phyloP scores from a whole-genome alignment of 2,888 invertebrate species.

The Emmelina monodactyla region DNA sequence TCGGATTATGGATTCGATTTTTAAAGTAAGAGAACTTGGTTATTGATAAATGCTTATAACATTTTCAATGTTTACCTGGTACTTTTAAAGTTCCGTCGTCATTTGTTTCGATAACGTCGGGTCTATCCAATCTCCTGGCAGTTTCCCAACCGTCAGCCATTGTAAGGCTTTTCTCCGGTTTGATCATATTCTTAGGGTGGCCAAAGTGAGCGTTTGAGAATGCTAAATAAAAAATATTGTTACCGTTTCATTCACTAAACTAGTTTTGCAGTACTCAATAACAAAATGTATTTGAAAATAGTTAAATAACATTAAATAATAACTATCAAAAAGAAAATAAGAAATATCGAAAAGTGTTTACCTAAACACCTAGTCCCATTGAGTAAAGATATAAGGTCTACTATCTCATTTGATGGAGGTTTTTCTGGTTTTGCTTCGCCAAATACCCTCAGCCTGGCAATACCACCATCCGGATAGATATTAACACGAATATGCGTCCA shows the following conservation, averaged over 20 bases:
- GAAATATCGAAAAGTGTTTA: too few relatives aligned
- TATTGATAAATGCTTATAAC: too few relatives aligned
- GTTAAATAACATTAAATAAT: neutral
- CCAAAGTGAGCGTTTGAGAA: constrained; percentile 72
- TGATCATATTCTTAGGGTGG: constrained; percentile 68
- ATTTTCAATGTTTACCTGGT: constrained; percentile 33
- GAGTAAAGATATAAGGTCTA: constrained; percentile 60
- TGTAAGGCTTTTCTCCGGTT: constrained; percentile 49
- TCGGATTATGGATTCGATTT: too few relatives aligned
- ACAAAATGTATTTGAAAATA: neutral
- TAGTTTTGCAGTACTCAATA: neutral
- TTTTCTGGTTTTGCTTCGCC: constrained; percentile 54
- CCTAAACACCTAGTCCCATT: constrained; percentile 65
- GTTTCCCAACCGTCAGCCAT: constrained; percentile 76
- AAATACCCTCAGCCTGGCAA: constrained; percentile 67
- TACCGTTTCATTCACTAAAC: neutral
- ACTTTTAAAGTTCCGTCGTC: constrained; percentile 64
- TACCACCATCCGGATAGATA: constrained; percentile 71
- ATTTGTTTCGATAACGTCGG: constrained; percentile 60
- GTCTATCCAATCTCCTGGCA: constrained; percentile 67
- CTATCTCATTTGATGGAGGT: constrained; percentile 34
- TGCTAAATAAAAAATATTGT: neutral
- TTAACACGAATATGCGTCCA: constrained; percentile 70
- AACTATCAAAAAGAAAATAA: neutral
- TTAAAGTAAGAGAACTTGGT: too few relatives aligned